Base-by-base conservation (phyloP, 2,888 invertebrate genomes). In the Octonoba sinensis region DNA sequence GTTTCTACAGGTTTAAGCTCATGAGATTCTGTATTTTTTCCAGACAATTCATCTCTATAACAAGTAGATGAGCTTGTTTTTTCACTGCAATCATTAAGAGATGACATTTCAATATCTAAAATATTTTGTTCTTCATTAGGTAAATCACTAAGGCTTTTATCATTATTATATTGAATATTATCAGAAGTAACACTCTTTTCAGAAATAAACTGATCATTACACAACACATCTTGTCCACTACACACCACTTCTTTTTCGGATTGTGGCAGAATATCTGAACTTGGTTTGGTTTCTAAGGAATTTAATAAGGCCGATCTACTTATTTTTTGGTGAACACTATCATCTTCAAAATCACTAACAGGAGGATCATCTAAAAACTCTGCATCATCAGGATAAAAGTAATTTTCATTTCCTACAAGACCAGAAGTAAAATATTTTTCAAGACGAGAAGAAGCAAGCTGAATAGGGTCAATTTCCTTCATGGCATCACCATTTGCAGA, bases 401-500 rank as follows among this genome's bases (percentile, higher is more conserved):
- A 85, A 49, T 75, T 82, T 57, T 75, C 83, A 59, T 84, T 72
- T 16, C 84, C 85, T 3, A 85, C 75, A 18, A 85, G 60, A 15
- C 85, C 85, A 15, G 82, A 75, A 0, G 89, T 84, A 88, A 96
- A 96, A 89, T 96, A 96, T 88, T 95, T 95, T 88, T 96, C 96
- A 82, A 96, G 89, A 18, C 96, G 91, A 0, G 95, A 95, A 0
- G 95, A 94, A 78, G 95, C 94, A 84, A 95, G 88, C 73, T 94
- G 93, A 3, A 93, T 93, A 62, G 92, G 92, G 87, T 92, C 93
- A 86, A 91, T 89, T 12, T 88, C 90, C 84, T 79, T 75, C 69
- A 93, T 93, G 4, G 86, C 85, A 88, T 96, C 96, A 87, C 95
- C 95, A 87, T 94, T 94, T 85, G 95, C 93, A 86, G 95, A 95